phyloP scores from a whole-genome alignment of 2,888 invertebrate genomes.

The Phortica okadai region DNA sequence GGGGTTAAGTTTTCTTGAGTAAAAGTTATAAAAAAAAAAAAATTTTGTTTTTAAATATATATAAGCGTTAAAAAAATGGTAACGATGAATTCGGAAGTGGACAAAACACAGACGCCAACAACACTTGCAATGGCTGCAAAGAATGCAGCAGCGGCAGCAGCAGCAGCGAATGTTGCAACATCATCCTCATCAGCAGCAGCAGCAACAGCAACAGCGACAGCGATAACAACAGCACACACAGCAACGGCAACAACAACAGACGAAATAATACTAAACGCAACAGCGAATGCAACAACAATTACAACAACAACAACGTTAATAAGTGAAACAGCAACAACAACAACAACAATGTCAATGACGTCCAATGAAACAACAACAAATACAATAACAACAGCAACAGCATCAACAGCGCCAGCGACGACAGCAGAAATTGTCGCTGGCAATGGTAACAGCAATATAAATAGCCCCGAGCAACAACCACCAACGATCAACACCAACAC shows the following conservation, averaged over 20 bases:
- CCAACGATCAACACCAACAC: conserved; percentile 34
- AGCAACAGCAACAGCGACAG: conserved; percentile 15
- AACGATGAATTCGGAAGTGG: conserved; percentile 77
- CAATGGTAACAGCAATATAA: conserved; percentile 47
- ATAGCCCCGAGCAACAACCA: conserved; percentile 38
- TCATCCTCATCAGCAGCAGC: conserved; percentile 36
- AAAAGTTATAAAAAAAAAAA: not conserved
- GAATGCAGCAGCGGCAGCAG: conserved; percentile 54
- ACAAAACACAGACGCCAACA: conserved; percentile 73
- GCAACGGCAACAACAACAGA: conserved; percentile 47
- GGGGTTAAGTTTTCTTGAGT: not conserved
- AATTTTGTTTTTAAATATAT: not conserved
- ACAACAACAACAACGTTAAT: not conserved
- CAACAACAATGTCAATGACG: conserved; percentile 1
- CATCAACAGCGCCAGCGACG: conserved; percentile 2
- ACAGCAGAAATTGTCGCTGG: conserved; percentile 26
- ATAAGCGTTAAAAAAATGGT: conserved; percentile 67
- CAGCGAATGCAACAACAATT: not conserved
- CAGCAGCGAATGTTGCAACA: conserved; percentile 47
- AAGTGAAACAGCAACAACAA: conserved; percentile 1
- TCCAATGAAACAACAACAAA: not conserved
- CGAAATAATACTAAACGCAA: conserved; percentile 41
- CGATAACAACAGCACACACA: conserved; percentile 22
- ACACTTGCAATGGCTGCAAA: conserved; percentile 55
- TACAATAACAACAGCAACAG: conserved; percentile 12